phyloP scores from a whole-genome alignment of 2,888 invertebrate species.

The Carcina quercana region DNA sequence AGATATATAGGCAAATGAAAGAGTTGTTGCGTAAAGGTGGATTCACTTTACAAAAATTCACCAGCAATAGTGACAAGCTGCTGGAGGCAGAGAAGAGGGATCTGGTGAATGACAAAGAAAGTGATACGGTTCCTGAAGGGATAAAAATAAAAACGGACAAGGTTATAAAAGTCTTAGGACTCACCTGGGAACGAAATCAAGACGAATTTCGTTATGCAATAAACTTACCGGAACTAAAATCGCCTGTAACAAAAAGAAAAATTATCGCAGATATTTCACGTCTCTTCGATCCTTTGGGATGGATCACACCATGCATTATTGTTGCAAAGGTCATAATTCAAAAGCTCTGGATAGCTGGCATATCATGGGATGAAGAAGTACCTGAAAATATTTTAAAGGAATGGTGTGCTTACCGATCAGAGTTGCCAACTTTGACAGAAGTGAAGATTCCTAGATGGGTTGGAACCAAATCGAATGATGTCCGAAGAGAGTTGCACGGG shows the following conservation, averaged over 20 bases:
- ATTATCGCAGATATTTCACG: conserved; percentile 16
- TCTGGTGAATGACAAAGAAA: not conserved
- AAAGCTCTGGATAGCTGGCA: conserved; percentile 17
- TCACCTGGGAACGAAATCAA: conserved; percentile 14
- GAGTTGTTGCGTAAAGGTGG: conserved; percentile 17
- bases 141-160: conserved; percentile 16
- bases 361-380: conserved; percentile 19
- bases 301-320: conserved; percentile 16
- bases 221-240: conserved; percentile 6
- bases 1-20: conserved; percentile 17
- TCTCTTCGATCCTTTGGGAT: conserved; percentile 19
- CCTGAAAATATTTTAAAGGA: not conserved
- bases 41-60: conserved; percentile 18
- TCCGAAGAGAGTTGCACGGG: conserved; percentile 6
- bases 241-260: conserved; percentile 16
- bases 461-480: not conserved
- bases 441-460: conserved; percentile 11
- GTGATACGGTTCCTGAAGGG: not conserved
- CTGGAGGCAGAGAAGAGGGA: conserved; percentile 3
- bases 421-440: not conserved
- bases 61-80: conserved; percentile 12
- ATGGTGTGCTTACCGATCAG: not conserved
- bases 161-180: conserved; percentile 18
- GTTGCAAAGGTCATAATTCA: conserved; percentile 18
- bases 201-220: conserved; percentile 18